Conservation (phyloP, 1,140 invertebrate species). For the Drosophila lacertosa region DNA sequence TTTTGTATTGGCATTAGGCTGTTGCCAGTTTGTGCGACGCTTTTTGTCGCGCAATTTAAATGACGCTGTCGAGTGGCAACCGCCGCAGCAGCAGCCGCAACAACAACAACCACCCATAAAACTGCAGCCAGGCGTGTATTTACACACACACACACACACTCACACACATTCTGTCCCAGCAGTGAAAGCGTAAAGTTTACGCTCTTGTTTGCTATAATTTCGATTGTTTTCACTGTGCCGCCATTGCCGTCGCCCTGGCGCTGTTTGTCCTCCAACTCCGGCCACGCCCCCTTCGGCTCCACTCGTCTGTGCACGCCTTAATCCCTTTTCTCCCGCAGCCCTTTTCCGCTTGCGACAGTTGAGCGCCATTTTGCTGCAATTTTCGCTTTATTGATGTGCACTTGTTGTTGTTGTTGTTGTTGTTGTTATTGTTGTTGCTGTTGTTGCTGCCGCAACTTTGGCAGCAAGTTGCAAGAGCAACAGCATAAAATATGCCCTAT, state of each 20-base stretch:
- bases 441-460: slow-evolving; percentile 57
- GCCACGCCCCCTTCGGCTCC: slow-evolving; percentile 17
- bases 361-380: slow-evolving; percentile 64
- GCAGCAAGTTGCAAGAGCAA: slow-evolving; percentile 21
- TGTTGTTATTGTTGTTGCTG: slow-evolving; percentile 23
- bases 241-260: slow-evolving; percentile 23
- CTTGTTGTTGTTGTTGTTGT: slow-evolving; percentile 11
- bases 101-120: slow-evolving; percentile 64
- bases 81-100: slow-evolving; percentile 47
- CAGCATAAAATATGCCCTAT: slow-evolving; percentile 55
- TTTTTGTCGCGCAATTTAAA: slow-evolving; percentile 77
- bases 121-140: slow-evolving; percentile 40
- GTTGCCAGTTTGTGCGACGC: slow-evolving; percentile 56
- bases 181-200: slow-evolving; percentile 79
- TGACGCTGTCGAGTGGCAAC: slow-evolving; percentile 43
- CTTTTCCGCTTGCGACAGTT: slow-evolving; percentile 36
- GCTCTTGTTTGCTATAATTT: slow-evolving; percentile 81
- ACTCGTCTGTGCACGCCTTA: background rate
- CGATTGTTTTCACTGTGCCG: slow-evolving; percentile 76
- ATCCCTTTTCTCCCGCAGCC: background rate
- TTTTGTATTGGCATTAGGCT: slow-evolving; percentile 58
- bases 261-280: slow-evolving; percentile 1
- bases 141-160: slow-evolving; percentile 32
- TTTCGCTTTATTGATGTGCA: slow-evolving; percentile 76
- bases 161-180: slow-evolving; percentile 22